Evolutionary conservation across 2,888 invertebrate genomes (phyloP).

Genomic region (Ommatoiulus sabulosus): DNA sequence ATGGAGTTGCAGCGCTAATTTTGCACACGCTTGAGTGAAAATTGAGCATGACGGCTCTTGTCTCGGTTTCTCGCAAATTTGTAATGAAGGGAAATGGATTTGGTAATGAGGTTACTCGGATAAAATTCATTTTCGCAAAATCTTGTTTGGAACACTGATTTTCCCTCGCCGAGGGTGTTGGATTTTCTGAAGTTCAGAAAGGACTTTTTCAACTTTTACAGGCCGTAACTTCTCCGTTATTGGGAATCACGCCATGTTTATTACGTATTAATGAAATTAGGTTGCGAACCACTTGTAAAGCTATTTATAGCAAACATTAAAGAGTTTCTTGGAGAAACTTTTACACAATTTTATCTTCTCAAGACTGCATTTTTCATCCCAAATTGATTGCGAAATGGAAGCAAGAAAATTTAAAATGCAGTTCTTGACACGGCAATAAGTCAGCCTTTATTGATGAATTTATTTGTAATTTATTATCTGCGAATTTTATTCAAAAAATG

Average conservation of each 20-base stretch:
- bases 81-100: conserved; percentile 13
- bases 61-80: background rate
- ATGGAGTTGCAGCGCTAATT: background rate
- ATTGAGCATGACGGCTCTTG: conserved; percentile 7
- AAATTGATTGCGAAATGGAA: background rate
- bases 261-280: conserved; percentile 6
- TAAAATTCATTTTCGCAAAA: background rate
- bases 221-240: background rate
- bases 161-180: background rate
- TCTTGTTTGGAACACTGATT: background rate
- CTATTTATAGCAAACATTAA: background rate
- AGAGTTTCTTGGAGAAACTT: background rate
- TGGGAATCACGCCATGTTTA: background rate
- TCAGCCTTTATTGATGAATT: background rate
- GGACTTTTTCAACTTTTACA: conserved; percentile 12
- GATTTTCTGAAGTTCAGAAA: background rate
- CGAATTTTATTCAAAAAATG: too few relatives aligned
- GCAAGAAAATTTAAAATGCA: background rate
- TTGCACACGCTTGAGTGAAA: background rate
- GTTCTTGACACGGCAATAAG: background rate
- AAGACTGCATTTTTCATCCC: background rate
- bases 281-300: background rate
- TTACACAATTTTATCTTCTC: background rate
- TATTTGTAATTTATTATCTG: too few relatives aligned
- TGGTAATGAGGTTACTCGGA: conserved; percentile 12